These are phyloP conservation scores for Eupithecia dodoneata DNA, from an alignment of 2,888 invertebrate species.

Conservation along the genomic window DNA sequence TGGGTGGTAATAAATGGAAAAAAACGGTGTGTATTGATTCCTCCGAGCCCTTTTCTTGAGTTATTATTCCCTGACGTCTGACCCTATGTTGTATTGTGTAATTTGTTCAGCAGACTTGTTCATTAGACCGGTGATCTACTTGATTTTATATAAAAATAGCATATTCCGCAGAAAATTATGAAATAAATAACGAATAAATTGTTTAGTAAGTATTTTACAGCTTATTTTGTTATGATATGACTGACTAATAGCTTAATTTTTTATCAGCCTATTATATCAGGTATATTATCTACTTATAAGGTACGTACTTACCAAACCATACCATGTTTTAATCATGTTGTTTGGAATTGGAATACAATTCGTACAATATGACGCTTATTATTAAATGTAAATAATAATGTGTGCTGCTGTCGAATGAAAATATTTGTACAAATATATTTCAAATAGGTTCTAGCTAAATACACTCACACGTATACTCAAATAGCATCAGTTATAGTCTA, in stretches of 20 bases:
- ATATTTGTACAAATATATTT: background rate
- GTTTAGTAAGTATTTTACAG: background rate
- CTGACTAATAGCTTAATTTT: background rate
- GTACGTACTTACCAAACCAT: background rate
- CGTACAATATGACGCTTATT: background rate
- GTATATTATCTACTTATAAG: background rate
- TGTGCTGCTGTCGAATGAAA: background rate
- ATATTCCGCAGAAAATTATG: background rate
- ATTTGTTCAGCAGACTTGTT: slow-evolving; percentile 22
- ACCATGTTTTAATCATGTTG: background rate
- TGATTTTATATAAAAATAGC: background rate
- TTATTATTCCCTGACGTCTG: slow-evolving; percentile 44
- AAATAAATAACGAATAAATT: slow-evolving; percentile 16
- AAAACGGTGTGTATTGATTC: slow-evolving; percentile 63
- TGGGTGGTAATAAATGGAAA: slow-evolving; percentile 59
- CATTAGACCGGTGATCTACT: background rate
- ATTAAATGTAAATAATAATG: background rate
- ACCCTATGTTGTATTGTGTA: slow-evolving; percentile 25
- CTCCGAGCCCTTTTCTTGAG: slow-evolving; percentile 56
- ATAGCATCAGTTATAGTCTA: slow-evolving; percentile 15
- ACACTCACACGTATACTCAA: background rate
- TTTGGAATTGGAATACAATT: background rate
- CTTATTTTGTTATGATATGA: background rate
- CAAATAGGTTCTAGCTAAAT: background rate
- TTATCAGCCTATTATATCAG: background rate